Base-by-base conservation (phyloP, 2,888 invertebrate species). In the Euspilapteryx auroguttella region DNA sequence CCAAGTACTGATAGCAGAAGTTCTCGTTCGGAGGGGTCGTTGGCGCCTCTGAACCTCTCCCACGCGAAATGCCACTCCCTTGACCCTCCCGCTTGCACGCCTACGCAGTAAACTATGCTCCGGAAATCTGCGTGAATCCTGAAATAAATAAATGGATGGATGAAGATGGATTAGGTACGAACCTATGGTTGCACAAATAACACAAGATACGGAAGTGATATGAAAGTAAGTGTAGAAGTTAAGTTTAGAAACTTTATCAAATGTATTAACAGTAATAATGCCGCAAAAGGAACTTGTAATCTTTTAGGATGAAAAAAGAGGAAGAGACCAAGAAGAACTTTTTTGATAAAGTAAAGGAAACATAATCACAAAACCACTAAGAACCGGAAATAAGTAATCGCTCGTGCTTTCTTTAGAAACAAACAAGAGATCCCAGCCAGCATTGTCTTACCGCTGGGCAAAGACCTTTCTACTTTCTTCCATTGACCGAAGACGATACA, bases 21-120 rank as follows among this genome's bases (percentile, higher is more conserved):
- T 38, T 87, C 87, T 41, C 90, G 83, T 53, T 95, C 94, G 0
- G 88, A 85, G 0, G 90, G 90, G 0, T 90, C 85, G 36, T 86
- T 86, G 2, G 89, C 83, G 3, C 79, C 80, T 21, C 80, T 54
- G 51, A 89, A 94, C 15, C 87, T 78, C 25, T 87, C 78, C 83
- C 91, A 93, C 1, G 88, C 86, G 53, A 94, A 95, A 36, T 89
- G 82, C 95, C 95, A 96, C 49, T 94, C 93, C 1, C 79, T 75
- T 37, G 88, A 85, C 0, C 88, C 87, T 1, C 95, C 95, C 7
- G 86, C 81, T 31, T 84, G 79, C 5, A 96, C 83, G 0, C 90
- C 94, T 2, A 88, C 85, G 49, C 95, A 95, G 59, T 94, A 94
- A 1, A 94, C 89, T 1, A 89, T 83, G 14, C 81, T 81, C 26